A percentile compares a stretch with the other conserved stretches of the same genome.
Conservation (phyloP, 2,113 vertebrate species). For the Thermophis baileyi region DNA sequence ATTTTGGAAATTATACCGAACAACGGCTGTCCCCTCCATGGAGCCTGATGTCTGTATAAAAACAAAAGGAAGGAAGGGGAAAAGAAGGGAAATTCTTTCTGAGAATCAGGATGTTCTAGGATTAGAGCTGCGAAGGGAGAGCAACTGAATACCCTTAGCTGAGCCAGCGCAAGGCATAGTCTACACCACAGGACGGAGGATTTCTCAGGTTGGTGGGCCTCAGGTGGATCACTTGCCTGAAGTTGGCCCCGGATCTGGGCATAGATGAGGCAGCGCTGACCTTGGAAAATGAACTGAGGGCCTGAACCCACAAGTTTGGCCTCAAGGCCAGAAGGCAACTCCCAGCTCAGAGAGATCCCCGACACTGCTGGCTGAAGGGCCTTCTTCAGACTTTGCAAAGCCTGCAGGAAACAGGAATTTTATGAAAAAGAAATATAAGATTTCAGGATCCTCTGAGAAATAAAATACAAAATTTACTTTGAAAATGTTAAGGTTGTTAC, state of each 20-base stretch:
- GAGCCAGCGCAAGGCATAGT: background rate
- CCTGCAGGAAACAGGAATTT: conserved; percentile 28
- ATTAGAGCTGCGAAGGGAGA: background rate
- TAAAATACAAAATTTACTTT: background rate
- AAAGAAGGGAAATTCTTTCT: background rate
- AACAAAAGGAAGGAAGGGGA: background rate
- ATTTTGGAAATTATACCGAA: conserved; percentile 34
- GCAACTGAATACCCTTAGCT: background rate
- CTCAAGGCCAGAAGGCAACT: conserved; percentile 51
- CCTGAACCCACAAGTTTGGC: conserved; percentile 42
- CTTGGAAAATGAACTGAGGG: conserved; percentile 49
- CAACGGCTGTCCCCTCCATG: background rate
- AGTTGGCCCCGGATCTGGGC: conserved; percentile 27
- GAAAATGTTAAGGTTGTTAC: background rate
- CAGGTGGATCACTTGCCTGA: background rate
- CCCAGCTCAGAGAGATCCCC: conserved; percentile 54
- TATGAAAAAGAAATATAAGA: background rate
- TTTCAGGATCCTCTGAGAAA: background rate
- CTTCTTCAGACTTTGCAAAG: conserved; percentile 53
- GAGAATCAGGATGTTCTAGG: background rate
- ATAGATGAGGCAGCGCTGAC: conserved; percentile 61
- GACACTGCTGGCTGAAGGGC: conserved; percentile 51
- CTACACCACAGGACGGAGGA: background rate
- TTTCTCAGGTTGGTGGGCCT: background rate
- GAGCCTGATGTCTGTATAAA: background rate